phyloP scores from a whole-genome alignment of 2,113 vertebrate genomes.

The Silurus asotus region DNA sequence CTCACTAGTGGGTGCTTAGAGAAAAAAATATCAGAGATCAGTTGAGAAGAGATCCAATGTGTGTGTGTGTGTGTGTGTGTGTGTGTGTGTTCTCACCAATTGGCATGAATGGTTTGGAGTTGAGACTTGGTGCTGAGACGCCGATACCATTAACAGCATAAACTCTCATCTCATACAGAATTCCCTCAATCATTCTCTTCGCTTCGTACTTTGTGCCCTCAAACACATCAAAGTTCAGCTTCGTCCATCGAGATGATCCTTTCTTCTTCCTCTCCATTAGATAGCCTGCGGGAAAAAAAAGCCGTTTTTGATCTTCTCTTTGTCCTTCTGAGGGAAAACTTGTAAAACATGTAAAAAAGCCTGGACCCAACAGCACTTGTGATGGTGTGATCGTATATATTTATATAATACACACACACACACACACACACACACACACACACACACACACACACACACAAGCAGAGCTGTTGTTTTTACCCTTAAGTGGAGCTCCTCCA shows the following conservation, averaged over 20 bases:
- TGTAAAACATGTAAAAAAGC: not conserved
- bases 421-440: too few species aligned
- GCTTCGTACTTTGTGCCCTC: slow-evolving; percentile 77
- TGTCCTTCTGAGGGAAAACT: not conserved
- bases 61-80: slow-evolving; percentile 5
- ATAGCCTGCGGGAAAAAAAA: slow-evolving; percentile 74
- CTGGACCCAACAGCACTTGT: not conserved
- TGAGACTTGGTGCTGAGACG: slow-evolving; percentile 79
- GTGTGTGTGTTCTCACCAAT: slow-evolving; percentile 62
- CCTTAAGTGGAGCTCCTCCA: slow-evolving; percentile 76
- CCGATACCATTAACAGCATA: slow-evolving; percentile 86
- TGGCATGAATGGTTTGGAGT: slow-evolving; percentile 79
- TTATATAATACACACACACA: too few species aligned
- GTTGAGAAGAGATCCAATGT: not conserved
- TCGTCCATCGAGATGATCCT: slow-evolving; percentile 87
- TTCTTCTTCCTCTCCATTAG: slow-evolving; percentile 93
- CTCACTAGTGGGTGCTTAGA: slow-evolving; percentile 83
- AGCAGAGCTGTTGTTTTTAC: slow-evolving; percentile 15
- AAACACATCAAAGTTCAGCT: slow-evolving; percentile 87
- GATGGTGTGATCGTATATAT: not conserved
- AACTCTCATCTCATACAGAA: slow-evolving; percentile 88
- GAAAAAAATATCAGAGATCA: not conserved
- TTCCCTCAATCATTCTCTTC: slow-evolving; percentile 89
- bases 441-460: too few species aligned
- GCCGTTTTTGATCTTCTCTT: not conserved